phyloP scores from a whole-genome alignment of 2,888 invertebrate species.

The Acronicta alni region DNA sequence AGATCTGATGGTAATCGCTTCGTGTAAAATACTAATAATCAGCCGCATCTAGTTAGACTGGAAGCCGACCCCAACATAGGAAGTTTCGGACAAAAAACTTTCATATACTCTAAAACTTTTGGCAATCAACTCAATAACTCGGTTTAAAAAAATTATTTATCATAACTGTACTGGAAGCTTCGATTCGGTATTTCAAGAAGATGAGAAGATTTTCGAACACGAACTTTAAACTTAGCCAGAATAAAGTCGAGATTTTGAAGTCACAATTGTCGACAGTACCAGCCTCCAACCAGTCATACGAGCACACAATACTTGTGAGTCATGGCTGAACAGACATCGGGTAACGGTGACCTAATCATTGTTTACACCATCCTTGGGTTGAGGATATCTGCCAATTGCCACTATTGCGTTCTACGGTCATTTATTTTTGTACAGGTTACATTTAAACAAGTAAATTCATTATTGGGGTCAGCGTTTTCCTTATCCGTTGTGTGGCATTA shows the following conservation, averaged over 20 bases:
- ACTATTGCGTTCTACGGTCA: slow-evolving; percentile 31
- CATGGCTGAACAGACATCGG: slow-evolving; percentile 37
- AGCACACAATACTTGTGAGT: slow-evolving; percentile 40
- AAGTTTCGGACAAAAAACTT: too few species aligned
- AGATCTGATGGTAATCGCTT: too few species aligned
- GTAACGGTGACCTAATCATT: slow-evolving; percentile 51
- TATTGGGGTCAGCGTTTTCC: slow-evolving; percentile 47
- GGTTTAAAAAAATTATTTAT: too few species aligned
- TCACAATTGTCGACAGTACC: background rate
- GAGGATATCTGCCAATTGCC: slow-evolving; percentile 33
- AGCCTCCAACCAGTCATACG: slow-evolving; percentile 15
- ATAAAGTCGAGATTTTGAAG: background rate
- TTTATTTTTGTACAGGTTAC: slow-evolving; percentile 33
- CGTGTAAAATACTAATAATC: too few species aligned
- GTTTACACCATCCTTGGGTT: slow-evolving; percentile 54
- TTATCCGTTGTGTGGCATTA: slow-evolving; percentile 6
- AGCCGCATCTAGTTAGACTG: too few species aligned
- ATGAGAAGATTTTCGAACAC: too few species aligned
- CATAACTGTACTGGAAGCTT: too few species aligned
- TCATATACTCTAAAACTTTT: too few species aligned
- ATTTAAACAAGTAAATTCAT: slow-evolving; percentile 21
- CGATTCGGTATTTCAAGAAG: too few species aligned
- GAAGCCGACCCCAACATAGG: too few species aligned
- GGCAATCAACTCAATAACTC: too few species aligned
- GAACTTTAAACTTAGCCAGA: too few species aligned